Conservation (phyloP, 64 coral and sea anemone genomes). For the Dendronephthya gigantea region DNA sequence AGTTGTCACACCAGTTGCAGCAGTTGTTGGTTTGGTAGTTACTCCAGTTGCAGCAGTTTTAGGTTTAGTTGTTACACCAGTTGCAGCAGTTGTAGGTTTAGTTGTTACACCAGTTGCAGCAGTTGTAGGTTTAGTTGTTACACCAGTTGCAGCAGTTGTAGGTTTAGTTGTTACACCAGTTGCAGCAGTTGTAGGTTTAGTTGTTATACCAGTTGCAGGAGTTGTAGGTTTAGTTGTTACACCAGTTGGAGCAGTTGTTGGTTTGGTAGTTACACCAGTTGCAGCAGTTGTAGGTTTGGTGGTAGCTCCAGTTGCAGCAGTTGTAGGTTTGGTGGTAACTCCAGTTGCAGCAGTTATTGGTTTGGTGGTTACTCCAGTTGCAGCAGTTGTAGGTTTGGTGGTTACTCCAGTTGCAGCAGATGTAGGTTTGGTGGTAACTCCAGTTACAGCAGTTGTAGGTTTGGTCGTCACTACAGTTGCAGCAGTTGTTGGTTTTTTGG, state of each 20-base stretch:
- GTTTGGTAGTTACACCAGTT: background rate
- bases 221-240: background rate
- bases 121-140: too few species aligned
- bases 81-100: too few species aligned
- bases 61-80: too few species aligned
- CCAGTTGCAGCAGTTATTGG: background rate
- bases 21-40: too few species aligned
- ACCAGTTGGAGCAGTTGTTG: background rate
- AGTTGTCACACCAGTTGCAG: too few species aligned
- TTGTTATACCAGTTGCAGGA: background rate
- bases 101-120: too few species aligned
- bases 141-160: too few species aligned
- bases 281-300: background rate
- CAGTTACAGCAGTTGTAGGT: background rate
- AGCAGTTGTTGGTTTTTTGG: background rate
- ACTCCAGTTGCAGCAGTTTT: too few species aligned
- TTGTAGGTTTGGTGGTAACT: background rate
- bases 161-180: too few species aligned
- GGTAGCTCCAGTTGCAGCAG: background rate
- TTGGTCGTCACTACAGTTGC: background rate
- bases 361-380: background rate
- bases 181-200: too few species aligned
- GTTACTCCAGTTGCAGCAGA: background rate
- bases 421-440: background rate
- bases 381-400: background rate